phyloP scores from a whole-genome alignment of 2,888 invertebrate species.

The Limnephilus marmoratus region DNA sequence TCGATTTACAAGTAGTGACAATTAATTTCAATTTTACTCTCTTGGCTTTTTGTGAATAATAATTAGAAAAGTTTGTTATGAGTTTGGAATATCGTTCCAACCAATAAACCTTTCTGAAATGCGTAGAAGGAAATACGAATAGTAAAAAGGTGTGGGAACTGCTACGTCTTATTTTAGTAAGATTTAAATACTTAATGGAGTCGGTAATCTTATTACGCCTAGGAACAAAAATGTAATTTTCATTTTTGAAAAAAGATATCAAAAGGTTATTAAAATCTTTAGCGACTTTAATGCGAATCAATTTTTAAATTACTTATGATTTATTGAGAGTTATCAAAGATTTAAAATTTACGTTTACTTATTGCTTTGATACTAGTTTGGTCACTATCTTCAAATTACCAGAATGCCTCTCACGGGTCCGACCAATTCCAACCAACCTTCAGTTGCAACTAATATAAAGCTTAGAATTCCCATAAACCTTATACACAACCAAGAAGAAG shows the following conservation, averaged over 20 bases:
- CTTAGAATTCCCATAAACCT: background rate
- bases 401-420: conserved; percentile 42
- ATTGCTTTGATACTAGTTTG: conserved; percentile 61
- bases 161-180: background rate
- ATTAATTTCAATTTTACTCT: background rate
- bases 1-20: background rate
- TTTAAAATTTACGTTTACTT: conserved; percentile 57
- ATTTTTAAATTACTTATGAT: conserved; percentile 47
- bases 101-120: background rate
- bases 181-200: conserved; percentile 32
- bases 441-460: background rate
- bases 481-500: background rate
- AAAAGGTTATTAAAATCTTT: conserved; percentile 47
- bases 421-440: background rate
- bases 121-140: background rate
- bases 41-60: background rate
- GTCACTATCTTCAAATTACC: conserved; percentile 56
- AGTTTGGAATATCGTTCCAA: too few relatives aligned
- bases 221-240: conserved; percentile 38
- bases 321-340: conserved; percentile 46
- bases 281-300: conserved; percentile 33
- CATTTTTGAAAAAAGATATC: conserved; percentile 47
- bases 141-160: background rate
- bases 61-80: background rate
- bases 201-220: conserved; percentile 17